Evolutionary conservation across 2,113 vertebrate genomes (phyloP), one percentile per base, ranked within the genome.

Genomic region (Beaufortia kweichowensis): DNA sequence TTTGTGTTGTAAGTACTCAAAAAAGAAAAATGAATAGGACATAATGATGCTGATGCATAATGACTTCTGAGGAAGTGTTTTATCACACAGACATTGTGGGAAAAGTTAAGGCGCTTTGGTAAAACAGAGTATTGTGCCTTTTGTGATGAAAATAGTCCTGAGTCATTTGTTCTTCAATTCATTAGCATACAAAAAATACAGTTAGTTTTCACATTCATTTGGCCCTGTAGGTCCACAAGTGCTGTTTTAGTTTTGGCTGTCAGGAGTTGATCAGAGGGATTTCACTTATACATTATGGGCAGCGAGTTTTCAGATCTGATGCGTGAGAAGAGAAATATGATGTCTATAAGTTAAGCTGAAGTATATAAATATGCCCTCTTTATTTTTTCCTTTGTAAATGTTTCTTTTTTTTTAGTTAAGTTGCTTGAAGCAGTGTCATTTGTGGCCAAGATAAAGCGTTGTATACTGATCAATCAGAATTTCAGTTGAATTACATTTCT

Each of bases 121-220:
- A 35, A 71, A 68, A 71, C 41, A 23, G 69, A 71, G 55, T 71
- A 71, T 35, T 28, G 69, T 71, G 69, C 69, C 69, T 71, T 71
- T 71, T 7, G 23, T 53, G 6, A 8, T n/a, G 48, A 15, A 53
- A 53, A 53, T 6, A 2, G 6, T 53, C 50, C 10, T 11, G 7
- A 50, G 65, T 68, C 65, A n/a, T 69, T 7, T 46, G 41, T 46
- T 46, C 41, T 46, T 46, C 12, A 11, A 12, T 55, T 23, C 19
- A 0, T 70, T 70, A 48, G 35, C 46, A 14, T 3, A n/a, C n/a
- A n/a, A n/a, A n/a, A n/a, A n/a, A n/a, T n/a, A n/a, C n/a, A n/a
- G n/a, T n/a, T n/a, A n/a, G n/a, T n/a, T n/a, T n/a, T n/a, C n/a
- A n/a, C n/a, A n/a, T n/a, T n/a, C n/a, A n/a, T n/a, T n/a, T n/a